Conservation (phyloP, 1,140 invertebrate species). For the Vanessa tameamea region DNA sequence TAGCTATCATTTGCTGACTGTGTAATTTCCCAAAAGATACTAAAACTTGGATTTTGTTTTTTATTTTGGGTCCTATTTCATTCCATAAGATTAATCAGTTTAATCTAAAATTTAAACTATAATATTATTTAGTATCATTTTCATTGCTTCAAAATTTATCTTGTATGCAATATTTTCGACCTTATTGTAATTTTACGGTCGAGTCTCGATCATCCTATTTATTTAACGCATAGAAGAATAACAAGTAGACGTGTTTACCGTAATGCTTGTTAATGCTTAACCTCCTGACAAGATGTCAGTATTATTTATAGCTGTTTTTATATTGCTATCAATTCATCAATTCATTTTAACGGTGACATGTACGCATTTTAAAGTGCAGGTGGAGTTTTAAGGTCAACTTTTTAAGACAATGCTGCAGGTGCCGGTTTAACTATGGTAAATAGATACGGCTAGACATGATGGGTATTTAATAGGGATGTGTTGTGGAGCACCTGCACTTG, state of each 20-base stretch:
- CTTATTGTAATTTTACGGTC: conserved; percentile 19
- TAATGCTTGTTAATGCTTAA: conserved; percentile 28
- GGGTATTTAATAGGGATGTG: conserved; percentile 79
- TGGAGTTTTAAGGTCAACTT: conserved; percentile 66
- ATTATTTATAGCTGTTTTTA: conserved; percentile 24
- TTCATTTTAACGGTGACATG: conserved; percentile 46
- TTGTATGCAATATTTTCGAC: conserved; percentile 16
- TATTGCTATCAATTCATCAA: conserved; percentile 37
- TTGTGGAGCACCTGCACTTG: conserved; percentile 71
- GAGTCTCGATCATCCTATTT: conserved; percentile 15
- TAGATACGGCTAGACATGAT: conserved; percentile 77
- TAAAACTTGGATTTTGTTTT: conserved; percentile 45
- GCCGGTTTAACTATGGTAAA: conserved; percentile 70
- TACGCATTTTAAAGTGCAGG: conserved; percentile 61
- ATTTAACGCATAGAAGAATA: conserved; percentile 21
- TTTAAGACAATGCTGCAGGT: conserved; percentile 75
- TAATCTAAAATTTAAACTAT: conserved; percentile 29
- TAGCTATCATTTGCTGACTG: conserved; percentile 13
- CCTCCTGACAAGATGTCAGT: conserved; percentile 33
- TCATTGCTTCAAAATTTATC: neutral
- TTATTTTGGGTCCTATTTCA: conserved; percentile 52
- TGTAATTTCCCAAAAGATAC: neutral
- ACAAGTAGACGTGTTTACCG: conserved; percentile 30
- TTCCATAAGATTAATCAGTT: conserved; percentile 51
- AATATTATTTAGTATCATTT: neutral